Evolutionary conservation across 35 echinoderm and acorn worm genomes (phyloP), one percentile per base, ranked within the genome.

Genomic region (Anneissia japonica): DNA sequence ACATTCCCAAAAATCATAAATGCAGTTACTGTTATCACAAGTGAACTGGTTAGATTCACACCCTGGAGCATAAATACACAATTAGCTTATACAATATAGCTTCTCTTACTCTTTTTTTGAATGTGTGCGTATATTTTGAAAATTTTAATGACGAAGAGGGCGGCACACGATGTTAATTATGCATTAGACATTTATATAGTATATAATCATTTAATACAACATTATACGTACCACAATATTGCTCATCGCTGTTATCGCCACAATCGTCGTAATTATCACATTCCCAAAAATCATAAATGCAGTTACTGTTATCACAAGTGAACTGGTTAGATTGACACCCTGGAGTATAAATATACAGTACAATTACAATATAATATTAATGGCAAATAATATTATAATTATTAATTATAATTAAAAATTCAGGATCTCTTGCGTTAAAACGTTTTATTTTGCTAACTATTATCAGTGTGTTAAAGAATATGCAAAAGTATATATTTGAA

Each of bases 251-350:
- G 11, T 86, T 76, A 39, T 91, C 90, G 0, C 56, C 90, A 39
- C 90, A 91, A 32, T 91, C 90, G 31, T 81, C 43, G 12, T 82
- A 87, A 35, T 82, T 78, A 38, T 91, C 90, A 83, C 90, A 91
- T 56, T 82, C 0, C 90, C 90, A 91, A 3, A 35, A 46, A 12
- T 34, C 19, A 11, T 33, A 72, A 17, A 91, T 91, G 33, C 90
- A 91, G n/a, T 38, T 2, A 0, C 34, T 38, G 12, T 74, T 75
- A 32, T 4, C 0, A 51, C 90, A 91, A 1, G 77, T 12, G 37
- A 91, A 91, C 79, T 91, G 37, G 21, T 74, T 14, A 0, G 30
- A 0, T 17, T 9, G 0, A 32, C 83, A 90, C 40, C 40, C 40
- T 45, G 40, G n/a, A n/a, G n/a, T n/a, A 45, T 45, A 7, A 45